Conservation (phyloP, 2,888 invertebrate genomes). For the Leucophora obtusa region DNA sequence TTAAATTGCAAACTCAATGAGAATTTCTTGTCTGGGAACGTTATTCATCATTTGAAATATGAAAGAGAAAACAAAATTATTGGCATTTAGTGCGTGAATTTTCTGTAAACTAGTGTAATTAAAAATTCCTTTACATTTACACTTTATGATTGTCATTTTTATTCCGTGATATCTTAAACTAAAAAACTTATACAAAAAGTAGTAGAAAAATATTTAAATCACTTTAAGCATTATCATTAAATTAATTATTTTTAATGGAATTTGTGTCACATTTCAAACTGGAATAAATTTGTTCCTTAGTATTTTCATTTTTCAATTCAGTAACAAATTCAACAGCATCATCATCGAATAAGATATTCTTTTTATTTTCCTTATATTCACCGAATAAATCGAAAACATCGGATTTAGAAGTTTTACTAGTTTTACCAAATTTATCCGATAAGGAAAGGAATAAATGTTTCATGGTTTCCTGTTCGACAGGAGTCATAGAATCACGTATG, state of each 20-base stretch:
- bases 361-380: slow-evolving; percentile 71
- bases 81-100: too few relatives aligned
- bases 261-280: slow-evolving; percentile 73
- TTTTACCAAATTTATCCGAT: slow-evolving; percentile 74
- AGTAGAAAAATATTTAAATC: neutral
- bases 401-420: slow-evolving; percentile 68
- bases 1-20: too few relatives aligned
- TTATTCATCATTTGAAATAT: too few relatives aligned
- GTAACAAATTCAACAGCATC: slow-evolving; percentile 72
- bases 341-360: slow-evolving; percentile 76
- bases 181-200: neutral
- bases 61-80: too few relatives aligned
- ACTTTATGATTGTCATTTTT: neutral
- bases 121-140: neutral
- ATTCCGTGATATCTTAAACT: neutral
- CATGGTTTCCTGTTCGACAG: slow-evolving; percentile 75
- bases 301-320: slow-evolving; percentile 70
- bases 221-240: neutral
- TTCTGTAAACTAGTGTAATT: too few relatives aligned
- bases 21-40: too few relatives aligned
- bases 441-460: slow-evolving; percentile 75
- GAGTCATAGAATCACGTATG: slow-evolving; percentile 69
- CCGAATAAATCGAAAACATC: slow-evolving; percentile 78
- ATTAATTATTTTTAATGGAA: slow-evolving; percentile 68
- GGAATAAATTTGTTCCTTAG: slow-evolving; percentile 72